phyloP scores from a whole-genome alignment of 1,140 invertebrate species.

The Caerostris extrusa region DNA sequence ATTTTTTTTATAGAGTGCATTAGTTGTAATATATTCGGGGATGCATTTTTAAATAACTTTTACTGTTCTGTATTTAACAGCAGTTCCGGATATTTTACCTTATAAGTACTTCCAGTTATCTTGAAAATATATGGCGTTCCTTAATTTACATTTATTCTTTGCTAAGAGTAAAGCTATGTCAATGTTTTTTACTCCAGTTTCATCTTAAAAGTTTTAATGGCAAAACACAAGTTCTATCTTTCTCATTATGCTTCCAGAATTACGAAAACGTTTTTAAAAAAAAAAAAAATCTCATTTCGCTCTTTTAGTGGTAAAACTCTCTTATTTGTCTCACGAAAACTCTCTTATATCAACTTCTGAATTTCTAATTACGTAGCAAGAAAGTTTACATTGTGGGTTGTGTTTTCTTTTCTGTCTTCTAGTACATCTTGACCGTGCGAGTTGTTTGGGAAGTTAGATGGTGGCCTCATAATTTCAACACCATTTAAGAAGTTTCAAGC shows the following conservation, averaged over 20 bases:
- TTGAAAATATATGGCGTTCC: not conserved
- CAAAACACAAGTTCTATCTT: not conserved
- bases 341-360: not conserved
- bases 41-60: too few species aligned
- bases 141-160: not conserved
- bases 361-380: constrained; percentile 10
- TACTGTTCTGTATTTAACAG: not conserved
- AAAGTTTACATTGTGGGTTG: not conserved
- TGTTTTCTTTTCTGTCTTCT: not conserved
- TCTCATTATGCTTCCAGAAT: not conserved
- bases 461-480: not conserved
- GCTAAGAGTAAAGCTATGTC: not conserved
- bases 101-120: not conserved
- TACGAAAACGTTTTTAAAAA: not conserved
- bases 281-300: not conserved
- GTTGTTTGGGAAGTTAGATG: not conserved
- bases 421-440: not conserved
- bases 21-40: too few species aligned
- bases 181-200: not conserved
- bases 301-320: not conserved
- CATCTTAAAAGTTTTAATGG: not conserved
- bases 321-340: not conserved
- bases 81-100: not conserved
- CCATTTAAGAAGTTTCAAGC: not conserved
- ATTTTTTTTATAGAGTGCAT: too few species aligned